phyloP scores from a whole-genome alignment of 1,140 invertebrate genomes.

The Camponotus floridanus region DNA sequence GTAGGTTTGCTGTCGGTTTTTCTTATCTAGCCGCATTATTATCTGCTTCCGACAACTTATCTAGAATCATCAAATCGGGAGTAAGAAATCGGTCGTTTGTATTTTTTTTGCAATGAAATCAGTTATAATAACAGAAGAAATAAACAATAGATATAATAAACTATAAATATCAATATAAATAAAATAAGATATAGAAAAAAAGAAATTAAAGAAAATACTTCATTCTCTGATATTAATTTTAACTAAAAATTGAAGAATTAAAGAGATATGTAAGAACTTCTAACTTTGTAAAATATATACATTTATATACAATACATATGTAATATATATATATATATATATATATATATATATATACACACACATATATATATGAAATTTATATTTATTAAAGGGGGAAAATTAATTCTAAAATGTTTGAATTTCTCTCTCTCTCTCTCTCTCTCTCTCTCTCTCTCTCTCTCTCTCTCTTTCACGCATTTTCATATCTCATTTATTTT shows the following conservation, averaged over 20 bases:
- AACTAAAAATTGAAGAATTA: background rate
- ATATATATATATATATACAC: too few species aligned
- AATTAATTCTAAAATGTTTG: background rate
- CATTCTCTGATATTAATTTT: background rate
- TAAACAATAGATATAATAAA: too few species aligned
- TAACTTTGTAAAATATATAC: background rate
- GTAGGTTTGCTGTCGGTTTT: conserved; percentile 7
- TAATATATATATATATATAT: too few species aligned
- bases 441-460: too few species aligned
- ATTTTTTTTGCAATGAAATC: conserved; percentile 30
- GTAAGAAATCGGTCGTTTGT: background rate
- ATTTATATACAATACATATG: too few species aligned
- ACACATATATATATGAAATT: background rate
- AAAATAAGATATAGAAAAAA: too few species aligned
- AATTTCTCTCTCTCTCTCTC: background rate
- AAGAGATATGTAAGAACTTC: background rate
- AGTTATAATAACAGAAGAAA: background rate
- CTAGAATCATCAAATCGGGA: conserved; percentile 39
- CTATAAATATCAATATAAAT: too few species aligned
- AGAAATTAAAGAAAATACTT: too few species aligned
- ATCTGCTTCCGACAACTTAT: conserved; percentile 53
- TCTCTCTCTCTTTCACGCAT: background rate
- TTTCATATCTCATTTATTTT: background rate
- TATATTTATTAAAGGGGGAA: background rate
- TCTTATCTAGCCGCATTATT: conserved; percentile 49